Evolutionary conservation across 2,888 invertebrate genomes (phyloP), one percentile per base, ranked within the genome.

Genomic region (Calameuta filiformis): DNA sequence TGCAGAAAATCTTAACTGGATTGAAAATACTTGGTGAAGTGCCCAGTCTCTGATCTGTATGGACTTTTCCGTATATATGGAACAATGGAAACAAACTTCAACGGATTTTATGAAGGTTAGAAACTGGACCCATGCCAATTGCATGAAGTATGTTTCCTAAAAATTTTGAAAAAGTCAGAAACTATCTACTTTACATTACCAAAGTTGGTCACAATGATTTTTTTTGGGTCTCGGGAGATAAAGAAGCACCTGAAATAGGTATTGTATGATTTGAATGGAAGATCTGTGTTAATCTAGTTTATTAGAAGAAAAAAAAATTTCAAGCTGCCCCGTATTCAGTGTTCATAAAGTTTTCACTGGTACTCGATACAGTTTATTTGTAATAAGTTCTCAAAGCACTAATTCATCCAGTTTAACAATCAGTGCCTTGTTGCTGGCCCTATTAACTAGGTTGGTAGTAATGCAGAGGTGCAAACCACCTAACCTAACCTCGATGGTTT

Each of bases 381-480:
- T 56, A 23, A 56, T 56, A 56, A 56, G 56, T 56, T 56, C 56
- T 1, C 56, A 56, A 56, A 56, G 23, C 9, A 23, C 23, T 23
- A 56, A 23, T 15, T 23, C 23, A 56, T 23, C 9, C 56, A 9
- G 56, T 56, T 56, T 23, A 56, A 23, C 9, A 56, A 23, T 56
- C 56, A 56, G 56, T 56, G 9, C 56, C 15, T 9, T 56, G 56
- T 56, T 23, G 6, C 56, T 56, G 23, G 56, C 6, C 23, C 56
- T 56, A 56, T 23, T 23, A 56, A 56, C 23, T 9, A 23, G 56
- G 23, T 56, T 56, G 23, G 56, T 9, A 56, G 56, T 23, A 23
- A 56, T 56, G 9, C 56, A 23, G 15, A 56, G 56, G 75, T 15
- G 71, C 77, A 77, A 77, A 77, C 77, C 75, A 77, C 77, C 74